Percentiles rank a stretch among this genome's conserved stretches.
These are phyloP conservation scores for Danio choprae DNA, from an alignment of 2,797 vertebrate species.

Conservation along the genomic window DNA sequence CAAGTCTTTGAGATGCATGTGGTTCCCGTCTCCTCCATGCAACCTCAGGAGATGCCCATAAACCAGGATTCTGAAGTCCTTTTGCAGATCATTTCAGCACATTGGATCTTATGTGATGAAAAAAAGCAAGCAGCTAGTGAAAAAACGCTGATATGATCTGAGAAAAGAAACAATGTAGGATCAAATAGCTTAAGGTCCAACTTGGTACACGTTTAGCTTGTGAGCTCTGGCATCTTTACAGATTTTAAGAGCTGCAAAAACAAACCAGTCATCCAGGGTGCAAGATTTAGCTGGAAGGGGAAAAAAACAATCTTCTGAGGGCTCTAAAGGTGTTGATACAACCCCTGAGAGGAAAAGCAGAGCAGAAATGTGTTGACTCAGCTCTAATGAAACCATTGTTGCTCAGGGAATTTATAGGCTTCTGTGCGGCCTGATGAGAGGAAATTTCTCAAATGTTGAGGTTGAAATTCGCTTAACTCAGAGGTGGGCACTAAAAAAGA, in stretches of 20 bases:
- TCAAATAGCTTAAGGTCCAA: constrained; percentile 1
- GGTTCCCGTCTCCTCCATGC: background rate
- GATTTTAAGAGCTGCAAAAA: constrained; percentile 32
- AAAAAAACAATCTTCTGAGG: constrained; percentile 43
- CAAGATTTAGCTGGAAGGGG: constrained; percentile 30
- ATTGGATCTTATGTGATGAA: background rate
- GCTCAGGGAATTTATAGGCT: constrained; percentile 36
- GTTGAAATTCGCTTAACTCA: constrained; percentile 5
- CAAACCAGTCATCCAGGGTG: constrained; percentile 35
- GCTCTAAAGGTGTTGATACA: constrained; percentile 55
- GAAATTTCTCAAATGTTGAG: constrained; percentile 22
- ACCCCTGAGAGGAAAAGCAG: constrained; percentile 53
- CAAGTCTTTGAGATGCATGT: constrained; percentile 1
- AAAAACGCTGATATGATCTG: background rate
- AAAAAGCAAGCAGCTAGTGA: background rate
- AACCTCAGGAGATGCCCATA: background rate
- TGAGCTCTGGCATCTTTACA: constrained; percentile 18
- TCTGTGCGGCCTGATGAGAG: constrained; percentile 35
- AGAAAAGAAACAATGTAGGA: background rate
- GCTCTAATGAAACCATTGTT: constrained; percentile 40
- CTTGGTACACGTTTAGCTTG: background rate
- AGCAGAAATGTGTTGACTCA: constrained; percentile 47
- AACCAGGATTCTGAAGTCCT: background rate
- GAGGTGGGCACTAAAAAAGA: background rate
- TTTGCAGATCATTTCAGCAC: background rate